phyloP scores from a whole-genome alignment of 2,113 vertebrate genomes.

The Marcusenius ussheri region DNA sequence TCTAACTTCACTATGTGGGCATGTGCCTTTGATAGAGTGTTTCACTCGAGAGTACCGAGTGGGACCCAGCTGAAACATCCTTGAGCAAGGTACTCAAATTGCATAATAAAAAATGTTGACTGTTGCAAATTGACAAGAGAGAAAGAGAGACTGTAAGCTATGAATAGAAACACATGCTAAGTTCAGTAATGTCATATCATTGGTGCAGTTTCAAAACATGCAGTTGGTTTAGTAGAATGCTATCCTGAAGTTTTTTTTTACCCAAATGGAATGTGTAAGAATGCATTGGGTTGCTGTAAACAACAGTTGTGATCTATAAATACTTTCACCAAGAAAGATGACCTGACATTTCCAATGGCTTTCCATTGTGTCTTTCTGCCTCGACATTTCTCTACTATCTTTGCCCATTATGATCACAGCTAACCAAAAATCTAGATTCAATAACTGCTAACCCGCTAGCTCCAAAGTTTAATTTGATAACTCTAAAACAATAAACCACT shows the following conservation, averaged over 20 bases:
- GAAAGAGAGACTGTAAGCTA: neutral
- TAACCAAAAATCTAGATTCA: neutral
- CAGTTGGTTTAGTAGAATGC: neutral
- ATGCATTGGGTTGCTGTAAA: neutral
- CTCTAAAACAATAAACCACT: neutral
- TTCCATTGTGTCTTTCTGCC: neutral
- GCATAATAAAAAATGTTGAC: neutral
- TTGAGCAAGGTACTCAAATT: neutral
- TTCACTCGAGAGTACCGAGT: neutral
- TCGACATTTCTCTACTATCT: neutral
- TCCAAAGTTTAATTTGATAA: neutral
- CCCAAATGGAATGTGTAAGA: neutral
- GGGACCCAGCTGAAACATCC: neutral
- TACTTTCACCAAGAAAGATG: neutral
- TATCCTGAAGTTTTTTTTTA: neutral
- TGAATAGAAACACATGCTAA: neutral
- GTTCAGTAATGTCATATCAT: neutral
- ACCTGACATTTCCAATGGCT: neutral
- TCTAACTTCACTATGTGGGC: neutral
- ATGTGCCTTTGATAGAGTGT: neutral
- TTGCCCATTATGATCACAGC: neutral
- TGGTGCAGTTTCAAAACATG: neutral
- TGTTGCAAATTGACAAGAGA: neutral
- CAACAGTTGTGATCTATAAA: neutral
- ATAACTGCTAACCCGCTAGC: neutral